Conservation (phyloP, 2,888 invertebrate genomes). For the Noctua janthe region DNA sequence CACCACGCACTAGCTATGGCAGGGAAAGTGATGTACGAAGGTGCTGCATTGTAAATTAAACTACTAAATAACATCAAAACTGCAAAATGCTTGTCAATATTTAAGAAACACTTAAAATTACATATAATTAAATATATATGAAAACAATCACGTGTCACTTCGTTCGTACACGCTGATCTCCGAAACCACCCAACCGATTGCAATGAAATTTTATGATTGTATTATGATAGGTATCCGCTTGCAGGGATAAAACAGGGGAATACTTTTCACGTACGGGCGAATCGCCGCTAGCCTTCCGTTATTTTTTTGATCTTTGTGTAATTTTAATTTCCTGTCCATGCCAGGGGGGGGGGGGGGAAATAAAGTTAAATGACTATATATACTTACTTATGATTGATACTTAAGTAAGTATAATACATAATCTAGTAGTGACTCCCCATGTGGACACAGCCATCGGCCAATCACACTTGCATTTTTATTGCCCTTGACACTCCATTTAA, state of each 20-base stretch:
- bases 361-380: not conserved
- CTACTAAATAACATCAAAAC: no score
- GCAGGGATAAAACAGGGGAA: not conserved
- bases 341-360: not conserved
- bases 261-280: not conserved
- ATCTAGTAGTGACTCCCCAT: not conserved
- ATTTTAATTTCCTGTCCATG: not conserved
- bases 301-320: not conserved
- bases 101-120: no score
- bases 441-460: constrained; percentile 25
- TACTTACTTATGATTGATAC: not conserved
- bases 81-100: no score
- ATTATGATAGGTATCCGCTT: no score
- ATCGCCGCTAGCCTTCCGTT: not conserved
- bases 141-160: no score
- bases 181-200: no score
- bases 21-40: no score
- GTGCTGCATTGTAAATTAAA: no score
- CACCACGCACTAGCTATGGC: no score
- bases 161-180: no score
- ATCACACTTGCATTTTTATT: constrained; percentile 38
- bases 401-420: not conserved
- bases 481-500: constrained; percentile 43
- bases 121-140: no score
- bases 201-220: no score